Evolutionary conservation across 2,113 vertebrate genomes (phyloP).

Genomic region (Apodemus speciosus): DNA sequence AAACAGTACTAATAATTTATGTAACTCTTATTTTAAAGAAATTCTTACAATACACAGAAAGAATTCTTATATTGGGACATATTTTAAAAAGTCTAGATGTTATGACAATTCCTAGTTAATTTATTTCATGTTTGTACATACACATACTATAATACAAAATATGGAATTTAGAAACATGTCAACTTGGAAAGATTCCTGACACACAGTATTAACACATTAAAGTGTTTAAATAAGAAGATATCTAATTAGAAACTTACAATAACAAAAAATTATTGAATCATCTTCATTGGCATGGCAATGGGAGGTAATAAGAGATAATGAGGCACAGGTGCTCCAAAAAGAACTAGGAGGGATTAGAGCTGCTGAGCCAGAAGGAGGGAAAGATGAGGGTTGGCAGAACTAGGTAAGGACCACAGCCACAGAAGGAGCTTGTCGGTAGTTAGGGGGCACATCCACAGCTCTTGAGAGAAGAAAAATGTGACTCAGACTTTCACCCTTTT

Average conservation of each 20-base stretch:
- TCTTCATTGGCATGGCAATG: neutral
- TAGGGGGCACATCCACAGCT: neutral
- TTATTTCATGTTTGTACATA: slow-evolving; percentile 8
- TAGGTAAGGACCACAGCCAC: neutral
- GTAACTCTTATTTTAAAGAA: neutral
- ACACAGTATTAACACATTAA: neutral
- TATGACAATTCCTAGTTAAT: neutral
- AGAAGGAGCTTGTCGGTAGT: neutral
- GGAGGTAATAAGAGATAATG: neutral
- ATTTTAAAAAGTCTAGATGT: neutral
- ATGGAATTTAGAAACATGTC: neutral
- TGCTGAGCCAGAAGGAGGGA: neutral
- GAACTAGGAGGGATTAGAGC: neutral
- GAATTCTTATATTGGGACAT: neutral
- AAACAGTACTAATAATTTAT: slow-evolving; percentile 11
- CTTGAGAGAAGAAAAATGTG: neutral
- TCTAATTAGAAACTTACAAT: neutral
- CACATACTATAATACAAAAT: neutral
- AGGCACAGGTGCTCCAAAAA: neutral
- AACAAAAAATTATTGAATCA: neutral
- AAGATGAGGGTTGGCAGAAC: neutral
- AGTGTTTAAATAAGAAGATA: neutral
- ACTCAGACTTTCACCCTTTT: neutral
- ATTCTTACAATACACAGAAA: neutral
- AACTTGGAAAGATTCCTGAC: neutral